phyloP scores from a whole-genome alignment of 1,140 invertebrate species.

The Drosophila hydei region DNA sequence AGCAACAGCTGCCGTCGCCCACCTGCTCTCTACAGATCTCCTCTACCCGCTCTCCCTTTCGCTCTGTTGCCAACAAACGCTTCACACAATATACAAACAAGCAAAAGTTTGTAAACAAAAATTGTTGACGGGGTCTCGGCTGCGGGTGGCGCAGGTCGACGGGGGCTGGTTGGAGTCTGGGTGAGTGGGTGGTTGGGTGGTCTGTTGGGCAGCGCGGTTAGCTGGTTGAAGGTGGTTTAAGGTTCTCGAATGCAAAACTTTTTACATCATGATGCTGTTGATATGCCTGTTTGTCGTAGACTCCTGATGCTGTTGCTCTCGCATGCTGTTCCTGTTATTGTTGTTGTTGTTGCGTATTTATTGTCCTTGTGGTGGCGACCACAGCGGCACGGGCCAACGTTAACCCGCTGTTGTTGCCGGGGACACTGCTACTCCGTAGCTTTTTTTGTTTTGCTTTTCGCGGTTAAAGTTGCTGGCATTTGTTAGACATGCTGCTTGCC shows the following conservation, averaged over 20 bases:
- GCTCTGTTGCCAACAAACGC: conserved; percentile 7
- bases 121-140: conserved; percentile 58
- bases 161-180: conserved; percentile 7
- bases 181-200: not conserved
- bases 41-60: not conserved
- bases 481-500: conserved; percentile 40
- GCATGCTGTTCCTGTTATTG: conserved; percentile 12
- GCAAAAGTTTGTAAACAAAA: conserved; percentile 81
- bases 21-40: not conserved
- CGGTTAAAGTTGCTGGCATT: conserved; percentile 77
- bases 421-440: conserved; percentile 30
- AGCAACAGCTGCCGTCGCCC: conserved; percentile 28
- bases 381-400: conserved; percentile 52
- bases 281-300: conserved; percentile 60
- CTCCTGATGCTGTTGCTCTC: conserved; percentile 29
- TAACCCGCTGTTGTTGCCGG: conserved; percentile 48
- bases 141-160: conserved; percentile 4
- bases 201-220: conserved; percentile 26
- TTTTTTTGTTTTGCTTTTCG: conserved; percentile 24
- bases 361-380: conserved; percentile 60
- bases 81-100: conserved; percentile 70
- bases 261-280: conserved; percentile 82
- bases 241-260: conserved; percentile 57
- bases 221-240: conserved; percentile 55
- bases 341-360: conserved; percentile 67